phyloP scores from a whole-genome alignment of 1,140 invertebrate genomes.

The Notospermus geniculatus region DNA sequence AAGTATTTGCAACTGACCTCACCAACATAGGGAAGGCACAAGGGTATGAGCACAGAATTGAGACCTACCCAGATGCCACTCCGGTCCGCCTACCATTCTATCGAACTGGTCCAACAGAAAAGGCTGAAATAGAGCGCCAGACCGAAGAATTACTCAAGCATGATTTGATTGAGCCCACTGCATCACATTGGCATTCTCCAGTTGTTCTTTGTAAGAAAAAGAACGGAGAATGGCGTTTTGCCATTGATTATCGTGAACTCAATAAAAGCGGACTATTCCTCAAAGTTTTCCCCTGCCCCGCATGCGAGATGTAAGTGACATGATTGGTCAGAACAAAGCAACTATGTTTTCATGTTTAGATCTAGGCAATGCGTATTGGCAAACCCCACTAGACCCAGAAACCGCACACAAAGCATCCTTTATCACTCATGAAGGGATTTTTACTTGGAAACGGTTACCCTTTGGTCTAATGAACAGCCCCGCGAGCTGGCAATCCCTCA shows the following conservation, averaged over 20 bases:
- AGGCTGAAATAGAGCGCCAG: neutral
- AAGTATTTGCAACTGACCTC: neutral
- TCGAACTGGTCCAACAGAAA: neutral
- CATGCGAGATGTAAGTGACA: neutral
- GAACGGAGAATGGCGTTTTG: neutral
- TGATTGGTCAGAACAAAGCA: neutral
- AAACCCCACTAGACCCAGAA: neutral
- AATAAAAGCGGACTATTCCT: neutral
- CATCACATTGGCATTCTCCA: neutral
- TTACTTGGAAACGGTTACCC: constrained; percentile 18
- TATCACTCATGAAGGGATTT: constrained; percentile 10
- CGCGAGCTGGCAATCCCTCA: constrained; percentile 16
- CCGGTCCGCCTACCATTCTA: neutral
- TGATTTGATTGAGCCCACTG: neutral
- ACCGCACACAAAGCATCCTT: neutral
- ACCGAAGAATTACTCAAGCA: neutral
- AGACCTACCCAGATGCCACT: neutral
- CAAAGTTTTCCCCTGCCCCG: neutral
- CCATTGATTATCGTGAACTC: neutral
- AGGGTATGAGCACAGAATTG: neutral
- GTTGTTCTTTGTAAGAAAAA: neutral
- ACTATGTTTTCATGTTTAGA: neutral
- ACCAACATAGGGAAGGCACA: neutral
- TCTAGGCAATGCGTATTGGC: neutral
- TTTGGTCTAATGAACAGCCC: constrained; percentile 24